Conservation (phyloP, 2,113 vertebrate genomes). For the Indicator maculatus region DNA sequence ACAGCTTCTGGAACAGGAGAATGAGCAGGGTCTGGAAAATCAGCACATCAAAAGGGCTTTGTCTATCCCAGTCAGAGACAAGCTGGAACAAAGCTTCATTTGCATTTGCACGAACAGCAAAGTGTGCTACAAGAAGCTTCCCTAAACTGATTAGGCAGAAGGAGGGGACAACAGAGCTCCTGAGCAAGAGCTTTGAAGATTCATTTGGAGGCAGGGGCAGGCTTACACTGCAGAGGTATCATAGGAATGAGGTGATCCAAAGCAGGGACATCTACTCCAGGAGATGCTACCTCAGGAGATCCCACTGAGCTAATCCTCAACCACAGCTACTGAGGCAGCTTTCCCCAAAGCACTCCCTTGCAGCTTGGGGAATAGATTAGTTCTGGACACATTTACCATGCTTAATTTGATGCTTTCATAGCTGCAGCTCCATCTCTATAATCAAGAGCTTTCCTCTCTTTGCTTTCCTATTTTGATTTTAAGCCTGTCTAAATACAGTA, state of each 20-base stretch:
- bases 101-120: conserved; percentile 10
- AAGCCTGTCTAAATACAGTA: not conserved
- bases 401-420: conserved; percentile 7
- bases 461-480: conserved; percentile 3
- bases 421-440: not conserved
- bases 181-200: not conserved
- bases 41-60: not conserved
- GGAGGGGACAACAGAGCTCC: not conserved
- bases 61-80: not conserved
- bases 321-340: not conserved
- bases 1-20: not conserved
- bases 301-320: not conserved
- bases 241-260: not conserved
- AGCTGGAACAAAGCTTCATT: not conserved
- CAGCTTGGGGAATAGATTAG: not conserved
- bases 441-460: conserved; percentile 10
- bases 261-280: rapidly evolving
- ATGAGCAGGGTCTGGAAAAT: not conserved
- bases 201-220: not conserved
- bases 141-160: not conserved
- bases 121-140: not conserved
- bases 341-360: not conserved
- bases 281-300: rapidly evolving
- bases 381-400: not conserved
- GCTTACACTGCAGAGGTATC: not conserved